These are phyloP conservation scores for Erethizon dorsatum DNA, from an alignment of 2,797 vertebrate species.

Conservation along the genomic window DNA sequence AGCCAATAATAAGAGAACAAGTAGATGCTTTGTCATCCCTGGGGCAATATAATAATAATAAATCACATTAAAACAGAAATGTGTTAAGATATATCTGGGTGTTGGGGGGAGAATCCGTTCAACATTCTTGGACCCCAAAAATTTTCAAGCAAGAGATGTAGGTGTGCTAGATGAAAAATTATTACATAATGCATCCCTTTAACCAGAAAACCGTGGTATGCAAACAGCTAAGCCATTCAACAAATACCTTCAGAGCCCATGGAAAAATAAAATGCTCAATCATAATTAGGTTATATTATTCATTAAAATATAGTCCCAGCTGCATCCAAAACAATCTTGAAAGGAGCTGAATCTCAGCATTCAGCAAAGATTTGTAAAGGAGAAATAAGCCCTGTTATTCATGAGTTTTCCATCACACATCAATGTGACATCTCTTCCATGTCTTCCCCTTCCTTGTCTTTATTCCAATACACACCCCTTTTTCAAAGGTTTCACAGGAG, in stretches of 20 bases:
- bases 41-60: conserved; percentile 7
- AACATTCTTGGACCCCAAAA: neutral
- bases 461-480: neutral
- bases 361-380: neutral
- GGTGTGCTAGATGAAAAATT: neutral
- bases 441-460: neutral
- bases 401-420: neutral
- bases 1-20: conserved; percentile 56
- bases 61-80: conserved; percentile 52
- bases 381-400: neutral
- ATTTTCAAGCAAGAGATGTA: neutral
- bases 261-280: conserved; percentile 68
- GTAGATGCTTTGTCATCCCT: conserved; percentile 11
- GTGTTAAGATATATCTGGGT: neutral
- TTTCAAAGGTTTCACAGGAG: neutral
- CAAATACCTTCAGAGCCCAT: neutral
- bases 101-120: neutral
- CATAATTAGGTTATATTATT: conserved; percentile 54
- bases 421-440: neutral
- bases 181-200: neutral
- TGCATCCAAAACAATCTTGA: conserved; percentile 40
- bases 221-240: conserved; percentile 29
- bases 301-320: conserved; percentile 53
- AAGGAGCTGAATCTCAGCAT: neutral
- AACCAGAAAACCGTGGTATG: neutral